Evolutionary conservation across 2,888 invertebrate genomes (phyloP).

Genomic region (Cabera pusaria): DNA sequence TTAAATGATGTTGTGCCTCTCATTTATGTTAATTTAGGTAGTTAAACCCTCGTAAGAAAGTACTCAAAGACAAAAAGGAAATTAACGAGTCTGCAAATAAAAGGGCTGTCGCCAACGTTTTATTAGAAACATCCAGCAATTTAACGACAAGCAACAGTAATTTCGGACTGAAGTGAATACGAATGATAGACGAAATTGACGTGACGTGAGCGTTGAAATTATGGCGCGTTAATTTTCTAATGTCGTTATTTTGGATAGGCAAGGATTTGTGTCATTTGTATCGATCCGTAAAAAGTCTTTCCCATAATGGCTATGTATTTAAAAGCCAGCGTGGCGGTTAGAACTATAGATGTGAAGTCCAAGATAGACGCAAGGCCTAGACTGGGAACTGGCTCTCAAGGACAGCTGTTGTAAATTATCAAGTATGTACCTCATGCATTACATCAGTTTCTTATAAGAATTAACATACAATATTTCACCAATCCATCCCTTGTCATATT

Average conservation of each 20-base stretch:
- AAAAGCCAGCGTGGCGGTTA: too few species aligned
- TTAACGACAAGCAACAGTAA: conserved; percentile 56
- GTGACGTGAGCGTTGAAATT: conserved; percentile 47
- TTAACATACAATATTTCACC: too few species aligned
- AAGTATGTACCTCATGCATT: too few species aligned
- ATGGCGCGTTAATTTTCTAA: conserved; percentile 53
- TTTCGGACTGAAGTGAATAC: conserved; percentile 40
- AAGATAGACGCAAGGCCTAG: too few species aligned
- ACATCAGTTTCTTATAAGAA: too few species aligned
- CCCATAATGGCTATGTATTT: too few species aligned
- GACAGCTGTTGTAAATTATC: too few species aligned
- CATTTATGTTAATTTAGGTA: conserved; percentile 12
- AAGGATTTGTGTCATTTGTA: conserved; percentile 13
- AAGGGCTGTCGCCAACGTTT: conserved; percentile 31
- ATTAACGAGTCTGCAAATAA: conserved; percentile 18
- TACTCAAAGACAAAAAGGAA: conserved; percentile 12
- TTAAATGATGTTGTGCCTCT: not conserved
- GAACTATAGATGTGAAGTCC: too few species aligned
- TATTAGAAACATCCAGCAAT: conserved; percentile 44
- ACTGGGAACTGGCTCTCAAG: too few species aligned
- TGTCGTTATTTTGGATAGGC: conserved; percentile 37
- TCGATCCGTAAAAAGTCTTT: too few species aligned
- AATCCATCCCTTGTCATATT: too few species aligned
- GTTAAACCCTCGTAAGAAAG: conserved; percentile 9
- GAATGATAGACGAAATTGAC: conserved; percentile 37